Conservation (phyloP, 2,888 invertebrate genomes). For the Caenorhabditis sp. region DNA sequence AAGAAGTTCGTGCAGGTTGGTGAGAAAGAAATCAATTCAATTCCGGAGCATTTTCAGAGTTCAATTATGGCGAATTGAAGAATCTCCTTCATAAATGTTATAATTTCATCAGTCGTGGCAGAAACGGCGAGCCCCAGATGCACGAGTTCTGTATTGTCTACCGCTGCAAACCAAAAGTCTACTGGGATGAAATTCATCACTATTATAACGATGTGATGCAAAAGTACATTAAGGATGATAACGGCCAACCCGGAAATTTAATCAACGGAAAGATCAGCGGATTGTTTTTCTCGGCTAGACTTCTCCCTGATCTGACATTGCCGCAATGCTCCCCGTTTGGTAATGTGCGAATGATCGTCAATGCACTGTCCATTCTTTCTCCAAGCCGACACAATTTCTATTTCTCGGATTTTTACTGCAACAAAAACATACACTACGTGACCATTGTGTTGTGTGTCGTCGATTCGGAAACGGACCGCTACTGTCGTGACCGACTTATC, state of each 20-base stretch:
- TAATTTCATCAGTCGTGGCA: slow-evolving; percentile 43
- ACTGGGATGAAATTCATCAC: slow-evolving; percentile 77
- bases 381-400: slow-evolving; percentile 75
- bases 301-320: slow-evolving; percentile 68
- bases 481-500: slow-evolving; percentile 68
- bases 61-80: slow-evolving; percentile 64
- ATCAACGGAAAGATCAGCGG: slow-evolving; percentile 79
- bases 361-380: slow-evolving; percentile 53
- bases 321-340: slow-evolving; percentile 81
- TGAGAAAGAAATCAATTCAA: not conserved
- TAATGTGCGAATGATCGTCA: slow-evolving; percentile 76
- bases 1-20: slow-evolving; percentile 59
- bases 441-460: slow-evolving; percentile 80
- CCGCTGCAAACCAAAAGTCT: slow-evolving; percentile 76
- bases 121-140: slow-evolving; percentile 48
- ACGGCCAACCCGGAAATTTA: slow-evolving; percentile 80
- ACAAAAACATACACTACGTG: slow-evolving; percentile 81
- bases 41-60: slow-evolving; percentile 49
- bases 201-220: slow-evolving; percentile 75
- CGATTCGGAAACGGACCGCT: slow-evolving; percentile 76
- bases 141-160: slow-evolving; percentile 71
- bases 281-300: slow-evolving; percentile 83
- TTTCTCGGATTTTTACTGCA: slow-evolving; percentile 84
- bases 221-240: slow-evolving; percentile 80
- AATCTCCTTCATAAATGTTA: slow-evolving; percentile 59